Evolutionary conservation across 2,888 invertebrate species (phyloP), one percentile per base, ranked within the genome.

Genomic region (Lochmaea crataegi): DNA sequence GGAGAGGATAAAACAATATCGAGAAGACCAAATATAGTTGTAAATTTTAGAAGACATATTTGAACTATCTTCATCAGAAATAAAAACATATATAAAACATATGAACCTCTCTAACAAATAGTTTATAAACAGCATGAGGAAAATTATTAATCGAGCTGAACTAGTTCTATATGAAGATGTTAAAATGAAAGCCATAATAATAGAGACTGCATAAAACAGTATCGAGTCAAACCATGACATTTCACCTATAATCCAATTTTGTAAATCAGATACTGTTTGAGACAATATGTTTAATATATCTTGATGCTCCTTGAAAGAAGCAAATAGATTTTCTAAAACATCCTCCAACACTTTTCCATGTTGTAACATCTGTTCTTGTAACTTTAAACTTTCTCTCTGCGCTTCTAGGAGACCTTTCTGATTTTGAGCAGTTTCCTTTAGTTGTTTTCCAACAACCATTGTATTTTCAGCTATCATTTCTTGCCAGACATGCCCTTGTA

Each of bases 401-500:
- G 86, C 86, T 69, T 85, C 81, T 48, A 90, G 78, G 76, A 90
- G 84, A 26, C 81, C 80, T 68, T 85, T 86, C 77, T 89, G 89
- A 76, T 88, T 84, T 73, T 84, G 81, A 1, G 87, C 86, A 18
- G 89, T 88, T 72, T 86, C 84, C 68, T 87, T 78, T 72, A 90
- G 80, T 79, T 89, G 89, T 75, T 86, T 84, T 22, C 86, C 88
- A 76, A 90, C 88, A 76, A 82, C 82, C 6, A 90, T 88, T 0
- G 91, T 91, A 58, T 87, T 87, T 74, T 91, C 90, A 0, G 90
- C 89, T 42, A 87, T 85, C 71, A 89, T 87, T 76, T 89, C 88
- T 76, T 91, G 90, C 92, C 92, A 92, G 41, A 90, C 82, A 84
- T 92, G 91, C 18, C 90, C 89, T 79, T 90, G 88, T 63, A 92